Base-by-base conservation (phyloP, 2,113 vertebrate genomes). In the Hippocampus barbouri region DNA sequence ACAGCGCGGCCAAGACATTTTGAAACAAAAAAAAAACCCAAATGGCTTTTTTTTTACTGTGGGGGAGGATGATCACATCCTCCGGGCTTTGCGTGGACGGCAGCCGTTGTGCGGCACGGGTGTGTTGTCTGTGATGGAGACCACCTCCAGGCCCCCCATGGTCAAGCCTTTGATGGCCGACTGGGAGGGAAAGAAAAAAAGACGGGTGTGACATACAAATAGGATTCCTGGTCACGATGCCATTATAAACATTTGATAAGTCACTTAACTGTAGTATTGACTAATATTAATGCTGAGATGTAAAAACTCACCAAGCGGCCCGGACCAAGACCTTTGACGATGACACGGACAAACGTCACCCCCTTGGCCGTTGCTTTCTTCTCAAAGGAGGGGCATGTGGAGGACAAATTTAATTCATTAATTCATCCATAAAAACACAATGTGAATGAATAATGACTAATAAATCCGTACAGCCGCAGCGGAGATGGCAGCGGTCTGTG, bases 21-120 rank as follows among this genome's bases (percentile, higher is more conserved):
- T 59, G 25, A 54, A 54, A 54, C 21, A 21, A 45, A 45, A 45
- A 3, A 45, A 2, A 11, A 9, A 11, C 9, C 9, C 43, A 21
- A 20, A 6, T n/a, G 21, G 7, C 21, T 53, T 53, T 3, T 53
- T 3, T 51, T 51, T 21, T 20, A 49, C 8, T 43, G 8, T 43
- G 1, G 45, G 3, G 4, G 16, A 30, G 16, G 16, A n/a, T 51
- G 16, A 91, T 94, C 86, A 98, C 5, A 91, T 73, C 75, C 95
- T 92, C 66, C 96, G 92, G 38, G 90, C 94, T 84, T 98, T 98
- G 74, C 93, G 93, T 7, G 97, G 96, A 68, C 95, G 95, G 83
- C 97, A 99, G 79, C 97, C 97, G 0, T 98, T 99, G 94, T 99
- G 97, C 0, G 96, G 97, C 56, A 97, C 86, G 0, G 97, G 97